These are phyloP conservation scores for Pachyseris speciosa DNA, from an alignment of 64 coral and sea anemone genomes.

Conservation along the genomic window DNA sequence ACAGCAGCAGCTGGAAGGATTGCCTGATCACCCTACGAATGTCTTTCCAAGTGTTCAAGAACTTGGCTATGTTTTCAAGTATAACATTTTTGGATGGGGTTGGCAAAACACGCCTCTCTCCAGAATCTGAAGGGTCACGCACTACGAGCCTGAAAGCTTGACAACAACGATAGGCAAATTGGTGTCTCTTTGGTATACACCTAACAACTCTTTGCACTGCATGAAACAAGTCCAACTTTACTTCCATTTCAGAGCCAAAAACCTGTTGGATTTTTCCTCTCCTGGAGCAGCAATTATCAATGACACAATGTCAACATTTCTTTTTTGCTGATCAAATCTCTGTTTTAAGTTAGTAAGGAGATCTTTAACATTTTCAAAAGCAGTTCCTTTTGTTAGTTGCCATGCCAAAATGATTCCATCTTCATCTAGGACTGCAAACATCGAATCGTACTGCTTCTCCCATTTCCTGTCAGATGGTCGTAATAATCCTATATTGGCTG, in stretches of 20 bases:
- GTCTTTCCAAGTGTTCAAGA: constrained; percentile 61
- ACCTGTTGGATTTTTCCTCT: constrained; percentile 24
- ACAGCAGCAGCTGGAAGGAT: constrained; percentile 19
- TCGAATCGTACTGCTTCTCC: too few species aligned
- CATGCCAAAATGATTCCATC: too few species aligned
- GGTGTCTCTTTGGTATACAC: constrained; percentile 52
- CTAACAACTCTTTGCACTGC: constrained; percentile 8
- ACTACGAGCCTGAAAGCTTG: constrained; percentile 49
- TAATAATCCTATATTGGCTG: too few species aligned
- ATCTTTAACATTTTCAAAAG: constrained; percentile 50
- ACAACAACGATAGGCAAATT: constrained; percentile 43
- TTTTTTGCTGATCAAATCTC: constrained; percentile 27
- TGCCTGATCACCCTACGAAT: constrained; percentile 8
- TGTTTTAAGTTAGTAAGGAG: constrained; percentile 12
- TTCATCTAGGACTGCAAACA: too few species aligned
- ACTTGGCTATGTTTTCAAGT: constrained; percentile 13
- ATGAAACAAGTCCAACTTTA: constrained; percentile 43
- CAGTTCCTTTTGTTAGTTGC: too few species aligned
- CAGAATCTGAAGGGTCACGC: constrained; percentile 30
- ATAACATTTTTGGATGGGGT: constrained; percentile 51
- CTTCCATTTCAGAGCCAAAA: constrained; percentile 40
- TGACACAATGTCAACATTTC: constrained; percentile 38
- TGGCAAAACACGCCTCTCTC: constrained; percentile 32
- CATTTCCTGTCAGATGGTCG: too few species aligned
- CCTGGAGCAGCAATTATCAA: constrained; percentile 48